Evolutionary conservation across 2,113 vertebrate genomes (phyloP).

Genomic region (Periophthalmodon schlosseri): DNA sequence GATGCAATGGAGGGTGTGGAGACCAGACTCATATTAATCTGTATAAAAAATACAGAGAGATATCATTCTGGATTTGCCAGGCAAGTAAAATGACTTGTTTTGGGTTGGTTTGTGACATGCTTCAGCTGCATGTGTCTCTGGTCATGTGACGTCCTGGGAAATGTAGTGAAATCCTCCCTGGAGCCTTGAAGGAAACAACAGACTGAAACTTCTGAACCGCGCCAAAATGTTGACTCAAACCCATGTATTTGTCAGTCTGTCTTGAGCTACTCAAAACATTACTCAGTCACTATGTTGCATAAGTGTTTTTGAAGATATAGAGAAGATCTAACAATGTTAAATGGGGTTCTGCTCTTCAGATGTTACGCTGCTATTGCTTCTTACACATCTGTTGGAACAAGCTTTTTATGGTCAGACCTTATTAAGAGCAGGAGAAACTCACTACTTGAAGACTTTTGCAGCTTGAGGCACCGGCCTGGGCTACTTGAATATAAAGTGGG

Average conservation of each 20-base stretch:
- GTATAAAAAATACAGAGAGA: no score
- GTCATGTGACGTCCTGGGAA: conserved; percentile 70
- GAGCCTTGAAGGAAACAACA: conserved; percentile 64
- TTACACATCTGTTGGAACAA: conserved; percentile 48
- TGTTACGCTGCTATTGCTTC: conserved; percentile 17
- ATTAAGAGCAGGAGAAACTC: conserved; percentile 49
- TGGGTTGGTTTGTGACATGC: conserved; percentile 19
- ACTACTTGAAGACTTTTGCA: conserved; percentile 29
- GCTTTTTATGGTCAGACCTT: conserved; percentile 51
- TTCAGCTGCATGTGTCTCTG: conserved; percentile 43
- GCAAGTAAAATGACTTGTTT: not conserved
- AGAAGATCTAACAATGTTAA: conserved; percentile 52
- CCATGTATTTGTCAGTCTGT: conserved; percentile 75
- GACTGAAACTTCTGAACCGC: conserved; percentile 68
- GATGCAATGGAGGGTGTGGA: no score
- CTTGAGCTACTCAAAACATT: conserved; percentile 71
- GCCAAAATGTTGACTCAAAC: conserved; percentile 67
- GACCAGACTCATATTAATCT: no score
- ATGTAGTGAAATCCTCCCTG: conserved; percentile 67
- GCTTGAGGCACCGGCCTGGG: conserved; percentile 46
- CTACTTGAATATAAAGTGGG: conserved; percentile 47
- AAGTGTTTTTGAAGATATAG: conserved; percentile 60
- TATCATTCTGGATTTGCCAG: no score
- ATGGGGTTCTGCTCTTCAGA: conserved; percentile 39
- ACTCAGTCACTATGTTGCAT: conserved; percentile 53